These are phyloP conservation scores for Lasioglossum lativentre DNA, from an alignment of 2,888 invertebrate genomes.

Conservation along the genomic window DNA sequence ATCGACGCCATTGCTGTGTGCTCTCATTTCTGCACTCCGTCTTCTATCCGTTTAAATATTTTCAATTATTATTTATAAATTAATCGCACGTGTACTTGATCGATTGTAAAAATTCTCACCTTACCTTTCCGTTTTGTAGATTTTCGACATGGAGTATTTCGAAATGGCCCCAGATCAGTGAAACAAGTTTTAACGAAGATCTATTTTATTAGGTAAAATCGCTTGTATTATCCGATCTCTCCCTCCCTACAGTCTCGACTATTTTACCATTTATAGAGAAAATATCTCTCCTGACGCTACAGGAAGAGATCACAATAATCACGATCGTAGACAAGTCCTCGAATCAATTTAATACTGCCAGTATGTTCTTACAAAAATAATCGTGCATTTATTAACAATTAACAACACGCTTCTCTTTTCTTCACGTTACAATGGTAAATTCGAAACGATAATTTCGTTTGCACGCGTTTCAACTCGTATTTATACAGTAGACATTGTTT, in stretches of 20 bases:
- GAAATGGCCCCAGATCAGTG: conserved; percentile 30
- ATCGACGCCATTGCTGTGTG: conserved; percentile 11
- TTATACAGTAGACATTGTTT: neutral
- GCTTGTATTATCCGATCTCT: neutral
- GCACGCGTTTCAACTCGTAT: neutral
- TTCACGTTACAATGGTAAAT: neutral
- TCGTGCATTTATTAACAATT: conserved; percentile 35
- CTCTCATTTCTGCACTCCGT: conserved; percentile 4
- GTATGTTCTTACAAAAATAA: conserved; percentile 1
- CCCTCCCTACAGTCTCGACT: too few species aligned
- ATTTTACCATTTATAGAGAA: neutral
- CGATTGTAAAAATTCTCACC: neutral
- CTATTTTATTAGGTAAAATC: conserved; percentile 26
- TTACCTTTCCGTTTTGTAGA: conserved; percentile 48
- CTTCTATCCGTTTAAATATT: neutral
- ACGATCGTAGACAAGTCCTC: too few species aligned
- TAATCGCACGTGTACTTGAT: neutral
- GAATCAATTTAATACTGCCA: neutral
- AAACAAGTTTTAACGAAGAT: conserved; percentile 2
- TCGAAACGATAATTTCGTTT: neutral
- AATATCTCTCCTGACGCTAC: neutral
- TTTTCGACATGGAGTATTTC: conserved; percentile 24
- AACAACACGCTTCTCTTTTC: neutral
- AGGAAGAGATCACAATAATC: neutral
- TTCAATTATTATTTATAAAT: neutral